phyloP scores from a whole-genome alignment of 2,888 invertebrate genomes.

The Drosophila eohydei region DNA sequence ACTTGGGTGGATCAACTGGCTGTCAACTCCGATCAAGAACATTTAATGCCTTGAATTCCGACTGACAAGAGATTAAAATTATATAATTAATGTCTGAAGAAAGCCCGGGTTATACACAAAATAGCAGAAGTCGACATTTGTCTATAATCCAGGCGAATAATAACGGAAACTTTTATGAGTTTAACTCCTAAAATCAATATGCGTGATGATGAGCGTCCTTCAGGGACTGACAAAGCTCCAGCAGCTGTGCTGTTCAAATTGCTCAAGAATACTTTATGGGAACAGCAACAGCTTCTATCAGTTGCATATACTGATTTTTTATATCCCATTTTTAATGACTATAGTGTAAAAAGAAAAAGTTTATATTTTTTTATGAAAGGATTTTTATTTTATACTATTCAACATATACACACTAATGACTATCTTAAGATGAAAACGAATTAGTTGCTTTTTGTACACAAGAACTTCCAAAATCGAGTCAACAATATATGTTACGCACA shows the following conservation, averaged over 20 bases:
- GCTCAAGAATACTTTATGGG: neutral
- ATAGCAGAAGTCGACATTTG: no score
- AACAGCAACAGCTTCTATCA: neutral
- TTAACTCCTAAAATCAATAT: no score
- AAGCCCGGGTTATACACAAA: no score
- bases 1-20: no score
- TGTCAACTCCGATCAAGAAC: no score
- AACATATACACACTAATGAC: slow-evolving; percentile 12
- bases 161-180: no score
- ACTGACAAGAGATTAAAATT: no score
- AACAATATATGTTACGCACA: slow-evolving; percentile 41
- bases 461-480: slow-evolving; percentile 7
- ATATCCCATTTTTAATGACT: neutral
- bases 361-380: neutral
- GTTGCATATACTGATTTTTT: neutral
- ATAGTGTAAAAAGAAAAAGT: neutral
- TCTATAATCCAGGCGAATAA: no score
- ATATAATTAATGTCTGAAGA: no score
- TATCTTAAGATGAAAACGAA: slow-evolving; percentile 17
- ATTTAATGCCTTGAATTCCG: no score
- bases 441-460: slow-evolving; percentile 47
- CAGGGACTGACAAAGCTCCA: neutral
- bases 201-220: no score
- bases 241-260: neutral
- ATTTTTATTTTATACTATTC: slow-evolving; percentile 24